phyloP scores from a whole-genome alignment of 2,888 invertebrate species.

The Syrista parreyssii region DNA sequence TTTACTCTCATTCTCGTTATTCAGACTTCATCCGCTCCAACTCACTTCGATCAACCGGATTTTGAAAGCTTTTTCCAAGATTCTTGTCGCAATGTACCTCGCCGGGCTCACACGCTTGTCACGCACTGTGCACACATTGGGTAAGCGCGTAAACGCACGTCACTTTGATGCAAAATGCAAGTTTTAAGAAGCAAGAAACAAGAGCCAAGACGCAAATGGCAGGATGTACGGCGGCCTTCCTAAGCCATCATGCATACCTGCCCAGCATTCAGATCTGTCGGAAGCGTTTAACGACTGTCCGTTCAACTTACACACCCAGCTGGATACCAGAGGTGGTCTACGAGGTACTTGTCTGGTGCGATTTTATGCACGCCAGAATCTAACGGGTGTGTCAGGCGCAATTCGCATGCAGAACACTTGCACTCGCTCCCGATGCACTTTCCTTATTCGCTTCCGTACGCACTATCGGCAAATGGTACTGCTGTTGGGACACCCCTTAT shows the following conservation, averaged over 20 bases:
- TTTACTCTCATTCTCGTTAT: too few species aligned
- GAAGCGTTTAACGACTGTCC: constrained; percentile 43
- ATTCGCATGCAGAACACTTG: too few species aligned
- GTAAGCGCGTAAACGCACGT: not conserved
- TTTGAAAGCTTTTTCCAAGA: not conserved
- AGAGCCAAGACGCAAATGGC: not conserved
- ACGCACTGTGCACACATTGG: not conserved
- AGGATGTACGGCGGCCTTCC: constrained; percentile 1
- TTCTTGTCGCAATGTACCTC: not conserved
- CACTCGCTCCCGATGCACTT: too few species aligned
- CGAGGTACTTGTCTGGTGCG: constrained; percentile 29
- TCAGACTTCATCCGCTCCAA: too few species aligned
- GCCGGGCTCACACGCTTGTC: not conserved
- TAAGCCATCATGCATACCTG: constrained; percentile 19
- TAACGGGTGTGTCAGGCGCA: constrained; percentile 38
- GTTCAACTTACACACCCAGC: constrained; percentile 34
- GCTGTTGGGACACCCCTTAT: too few species aligned
- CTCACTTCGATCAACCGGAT: not conserved
- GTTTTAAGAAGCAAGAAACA: not conserved
- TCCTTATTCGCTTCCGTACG: too few species aligned
- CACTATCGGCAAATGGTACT: too few species aligned
- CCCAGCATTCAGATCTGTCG: constrained; percentile 37
- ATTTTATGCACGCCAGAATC: constrained; percentile 37
- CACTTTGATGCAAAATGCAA: not conserved
- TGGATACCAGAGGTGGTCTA: constrained; percentile 31